phyloP scores from a whole-genome alignment of 2,888 invertebrate genomes.

The Cheilosia vernalis region DNA sequence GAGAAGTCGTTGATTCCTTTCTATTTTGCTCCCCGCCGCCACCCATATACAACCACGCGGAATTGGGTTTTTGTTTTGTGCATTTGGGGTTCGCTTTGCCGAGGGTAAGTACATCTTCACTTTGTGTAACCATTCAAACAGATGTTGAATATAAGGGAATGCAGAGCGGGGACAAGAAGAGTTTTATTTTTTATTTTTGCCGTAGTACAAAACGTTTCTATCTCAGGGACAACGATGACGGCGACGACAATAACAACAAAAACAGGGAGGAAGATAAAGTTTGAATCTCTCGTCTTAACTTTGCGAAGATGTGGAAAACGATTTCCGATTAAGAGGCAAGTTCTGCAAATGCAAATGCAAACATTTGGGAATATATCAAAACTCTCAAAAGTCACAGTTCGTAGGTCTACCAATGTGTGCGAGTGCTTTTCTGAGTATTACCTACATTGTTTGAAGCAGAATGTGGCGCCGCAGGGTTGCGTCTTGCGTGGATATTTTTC shows the following conservation, averaged over 20 bases:
- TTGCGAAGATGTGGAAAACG: constrained; percentile 34
- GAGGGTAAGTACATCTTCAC: constrained; percentile 14
- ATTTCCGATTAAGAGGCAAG: constrained; percentile 42
- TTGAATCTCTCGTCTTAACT: constrained; percentile 48
- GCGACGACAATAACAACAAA: neutral
- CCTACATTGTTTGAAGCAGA: neutral
- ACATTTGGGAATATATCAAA: constrained; percentile 12
- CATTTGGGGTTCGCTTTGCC: constrained; percentile 17
- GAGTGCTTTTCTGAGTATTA: neutral
- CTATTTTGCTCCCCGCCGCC: constrained; percentile 5
- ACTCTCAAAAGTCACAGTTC: constrained; percentile 3
- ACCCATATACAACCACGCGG: neutral
- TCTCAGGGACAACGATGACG: neutral
- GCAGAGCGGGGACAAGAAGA: neutral
- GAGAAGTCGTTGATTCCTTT: constrained; percentile 45
- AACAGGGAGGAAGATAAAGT: constrained; percentile 31
- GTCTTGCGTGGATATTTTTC: neutral
- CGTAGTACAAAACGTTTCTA: constrained; percentile 3
- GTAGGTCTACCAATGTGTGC: neutral
- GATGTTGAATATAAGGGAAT: constrained; percentile 15
- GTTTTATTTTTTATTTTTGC: neutral
- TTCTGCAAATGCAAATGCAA: constrained; percentile 15
- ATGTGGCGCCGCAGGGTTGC: neutral
- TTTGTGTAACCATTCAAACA: constrained; percentile 42
- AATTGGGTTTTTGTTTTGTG: constrained; percentile 41